phyloP scores from a whole-genome alignment of 2,888 invertebrate genomes.

The Smittia sp. region DNA sequence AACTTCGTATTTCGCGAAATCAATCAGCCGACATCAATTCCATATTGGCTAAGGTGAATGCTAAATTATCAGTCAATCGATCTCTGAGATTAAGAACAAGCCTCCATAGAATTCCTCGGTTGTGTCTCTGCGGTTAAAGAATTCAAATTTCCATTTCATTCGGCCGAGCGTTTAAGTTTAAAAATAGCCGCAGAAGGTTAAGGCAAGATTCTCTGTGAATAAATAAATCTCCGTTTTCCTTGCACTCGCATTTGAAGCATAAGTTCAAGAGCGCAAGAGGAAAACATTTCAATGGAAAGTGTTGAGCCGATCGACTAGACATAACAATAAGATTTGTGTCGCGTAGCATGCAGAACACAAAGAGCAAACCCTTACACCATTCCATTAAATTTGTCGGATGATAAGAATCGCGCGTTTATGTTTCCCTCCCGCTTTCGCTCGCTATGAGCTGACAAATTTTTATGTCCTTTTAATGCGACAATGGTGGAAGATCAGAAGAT shows the following conservation, averaged over 20 bases:
- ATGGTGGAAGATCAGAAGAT: not conserved
- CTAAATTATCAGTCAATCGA: not conserved
- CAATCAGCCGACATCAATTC: too few species aligned
- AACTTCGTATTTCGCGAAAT: too few species aligned
- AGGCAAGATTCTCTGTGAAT: not conserved
- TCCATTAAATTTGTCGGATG: constrained; percentile 17
- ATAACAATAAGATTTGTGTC: not conserved
- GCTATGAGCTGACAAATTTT: constrained; percentile 15
- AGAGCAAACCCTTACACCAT: not conserved
- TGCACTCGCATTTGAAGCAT: not conserved
- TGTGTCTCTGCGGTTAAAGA: not conserved
- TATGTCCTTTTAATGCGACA: constrained; percentile 13
- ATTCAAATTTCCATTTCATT: constrained; percentile 8
- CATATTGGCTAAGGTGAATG: too few species aligned
- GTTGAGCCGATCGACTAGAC: constrained; percentile 5
- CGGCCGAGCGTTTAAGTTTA: not conserved
- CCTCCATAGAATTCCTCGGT: not conserved
- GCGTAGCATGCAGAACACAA: not conserved
- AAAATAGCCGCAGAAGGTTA: not conserved
- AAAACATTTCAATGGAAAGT: constrained; percentile 16
- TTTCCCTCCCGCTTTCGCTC: not conserved
- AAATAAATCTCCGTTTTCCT: not conserved
- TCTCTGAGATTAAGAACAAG: not conserved
- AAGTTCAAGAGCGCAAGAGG: constrained; percentile 10
- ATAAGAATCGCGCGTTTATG: not conserved